Percentiles rank a stretch among this genome's conserved stretches.
phyloP scores from a whole-genome alignment of 2,797 vertebrate species.

The Labeo calbasu region DNA sequence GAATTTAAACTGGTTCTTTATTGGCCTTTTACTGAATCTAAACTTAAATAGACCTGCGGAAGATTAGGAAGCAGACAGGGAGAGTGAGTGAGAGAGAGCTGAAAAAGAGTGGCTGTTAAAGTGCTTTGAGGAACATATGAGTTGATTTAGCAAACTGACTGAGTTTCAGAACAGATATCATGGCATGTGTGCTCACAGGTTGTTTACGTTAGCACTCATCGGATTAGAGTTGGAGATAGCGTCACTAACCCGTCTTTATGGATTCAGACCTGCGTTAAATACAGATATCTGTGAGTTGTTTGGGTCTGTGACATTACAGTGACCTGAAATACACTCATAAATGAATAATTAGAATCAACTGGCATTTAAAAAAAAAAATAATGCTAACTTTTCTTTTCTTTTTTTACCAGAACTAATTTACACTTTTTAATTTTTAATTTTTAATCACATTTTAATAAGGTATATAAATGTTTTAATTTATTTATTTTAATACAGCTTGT shows the following conservation, averaged over 20 bases:
- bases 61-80: conserved; percentile 20
- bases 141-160: conserved; percentile 26
- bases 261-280: not conserved
- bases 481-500: not conserved
- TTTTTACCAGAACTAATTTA: not conserved
- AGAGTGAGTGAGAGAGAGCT: not conserved
- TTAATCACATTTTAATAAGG: not conserved
- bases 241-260: not conserved
- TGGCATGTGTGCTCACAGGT: conserved; percentile 24
- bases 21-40: conserved; percentile 29
- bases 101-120: conserved; percentile 20
- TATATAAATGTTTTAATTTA: not conserved
- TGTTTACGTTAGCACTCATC: conserved; percentile 32
- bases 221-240: conserved; percentile 35
- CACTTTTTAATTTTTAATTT: not conserved
- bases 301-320: not conserved
- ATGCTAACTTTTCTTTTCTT: not conserved
- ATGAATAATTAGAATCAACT: not conserved
- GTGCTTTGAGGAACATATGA: conserved; percentile 37
- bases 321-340: not conserved
- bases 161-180: conserved; percentile 33
- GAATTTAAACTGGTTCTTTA: conserved; percentile 34
- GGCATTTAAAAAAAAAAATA: not conserved
- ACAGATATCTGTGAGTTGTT: not conserved
- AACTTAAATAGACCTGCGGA: conserved; percentile 15